Evolutionary conservation across 2,113 vertebrate species (phyloP).

Genomic region (Tupaia chinensis): DNA sequence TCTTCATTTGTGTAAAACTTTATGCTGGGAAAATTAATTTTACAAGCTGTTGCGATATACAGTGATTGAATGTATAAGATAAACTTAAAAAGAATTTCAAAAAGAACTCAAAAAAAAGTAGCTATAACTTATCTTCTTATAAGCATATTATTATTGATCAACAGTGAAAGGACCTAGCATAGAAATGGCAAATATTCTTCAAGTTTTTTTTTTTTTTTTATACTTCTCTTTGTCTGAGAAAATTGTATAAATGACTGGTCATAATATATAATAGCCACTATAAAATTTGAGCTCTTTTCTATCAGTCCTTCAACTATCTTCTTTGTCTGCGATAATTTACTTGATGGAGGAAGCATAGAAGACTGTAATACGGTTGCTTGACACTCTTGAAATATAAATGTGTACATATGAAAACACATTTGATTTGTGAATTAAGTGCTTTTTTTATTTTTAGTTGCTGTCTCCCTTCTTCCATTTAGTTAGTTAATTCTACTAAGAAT

Average conservation of each 20-base stretch:
- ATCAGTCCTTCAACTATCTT: not conserved
- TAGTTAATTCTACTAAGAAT: slow-evolving; percentile 50
- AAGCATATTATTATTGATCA: slow-evolving; percentile 16
- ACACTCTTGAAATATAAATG: not conserved
- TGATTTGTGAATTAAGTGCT: slow-evolving; percentile 56
- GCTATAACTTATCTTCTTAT: not conserved
- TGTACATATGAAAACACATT: slow-evolving; percentile 1
- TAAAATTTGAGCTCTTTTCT: not conserved
- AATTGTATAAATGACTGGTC: not conserved
- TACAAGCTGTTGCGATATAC: too few relatives aligned
- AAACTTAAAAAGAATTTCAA: too few relatives aligned
- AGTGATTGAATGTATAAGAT: too few relatives aligned
- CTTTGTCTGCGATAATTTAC: not conserved
- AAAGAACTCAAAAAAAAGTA: too few relatives aligned
- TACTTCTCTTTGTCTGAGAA: not conserved
- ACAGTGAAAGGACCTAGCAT: not conserved
- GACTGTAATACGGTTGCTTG: not conserved
- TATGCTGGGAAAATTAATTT: too few relatives aligned
- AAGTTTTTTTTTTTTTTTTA: not conserved
- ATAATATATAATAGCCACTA: not conserved
- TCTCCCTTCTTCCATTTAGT: slow-evolving; percentile 27
- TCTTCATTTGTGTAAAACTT: slow-evolving; percentile 57
- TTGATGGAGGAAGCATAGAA: not conserved
- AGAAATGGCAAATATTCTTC: not conserved
- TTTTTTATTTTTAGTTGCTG: slow-evolving; percentile 70